A percentile compares a stretch with the other conserved stretches of the same genome.
Conservation (phyloP, 2,888 invertebrate species). For the Dysmachus trigonus region DNA sequence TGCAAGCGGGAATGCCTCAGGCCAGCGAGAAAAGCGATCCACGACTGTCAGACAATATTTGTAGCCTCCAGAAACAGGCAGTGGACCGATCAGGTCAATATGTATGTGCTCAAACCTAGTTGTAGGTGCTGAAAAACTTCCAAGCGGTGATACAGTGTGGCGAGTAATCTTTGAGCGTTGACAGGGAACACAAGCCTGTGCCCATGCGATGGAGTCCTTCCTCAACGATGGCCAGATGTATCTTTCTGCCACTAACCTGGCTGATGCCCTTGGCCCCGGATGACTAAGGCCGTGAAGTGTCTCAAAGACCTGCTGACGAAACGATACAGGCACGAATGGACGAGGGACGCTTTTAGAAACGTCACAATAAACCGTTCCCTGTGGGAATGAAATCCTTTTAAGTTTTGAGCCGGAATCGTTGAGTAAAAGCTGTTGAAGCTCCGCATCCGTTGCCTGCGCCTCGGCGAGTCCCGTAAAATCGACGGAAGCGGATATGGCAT, state of each 20-base stretch:
- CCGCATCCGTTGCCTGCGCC: not conserved
- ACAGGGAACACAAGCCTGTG: not conserved
- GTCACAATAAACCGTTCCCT: not conserved
- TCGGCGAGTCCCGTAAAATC: no score
- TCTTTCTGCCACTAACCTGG: no score
- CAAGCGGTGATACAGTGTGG: not conserved
- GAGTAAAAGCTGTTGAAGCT: not conserved
- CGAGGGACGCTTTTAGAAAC: not conserved
- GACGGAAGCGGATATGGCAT: no score
- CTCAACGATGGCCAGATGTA: not conserved
- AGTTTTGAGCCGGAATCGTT: not conserved
- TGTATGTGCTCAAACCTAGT: not conserved
- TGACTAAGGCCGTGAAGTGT: not conserved
- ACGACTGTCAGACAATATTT: not conserved
- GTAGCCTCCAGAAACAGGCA: not conserved
- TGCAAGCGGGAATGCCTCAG: not conserved
- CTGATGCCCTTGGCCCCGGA: no score
- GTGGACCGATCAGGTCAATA: not conserved
- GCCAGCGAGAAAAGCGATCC: not conserved
- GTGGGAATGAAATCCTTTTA: not conserved
- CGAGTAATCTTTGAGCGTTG: not conserved
- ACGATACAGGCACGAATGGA: not conserved
- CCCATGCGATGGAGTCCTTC: not conserved
- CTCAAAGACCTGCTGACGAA: not conserved
- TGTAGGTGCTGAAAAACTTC: not conserved